These are phyloP conservation scores for Ceramica pisi DNA, from an alignment of 2,888 invertebrate species.

Conservation along the genomic window DNA sequence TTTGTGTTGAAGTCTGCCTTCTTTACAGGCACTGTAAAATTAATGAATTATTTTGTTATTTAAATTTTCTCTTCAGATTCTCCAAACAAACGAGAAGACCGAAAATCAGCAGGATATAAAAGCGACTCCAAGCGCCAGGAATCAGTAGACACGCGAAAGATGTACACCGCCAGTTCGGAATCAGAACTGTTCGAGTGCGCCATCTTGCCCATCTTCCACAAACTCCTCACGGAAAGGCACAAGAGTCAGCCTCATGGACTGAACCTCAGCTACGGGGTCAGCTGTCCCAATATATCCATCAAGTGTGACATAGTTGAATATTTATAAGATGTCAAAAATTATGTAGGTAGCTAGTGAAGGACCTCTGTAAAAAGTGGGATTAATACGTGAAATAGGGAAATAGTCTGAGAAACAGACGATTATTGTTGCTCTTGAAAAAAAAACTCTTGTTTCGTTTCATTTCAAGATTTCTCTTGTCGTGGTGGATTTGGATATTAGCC, in stretches of 20 bases:
- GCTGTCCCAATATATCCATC: slow-evolving; percentile 98
- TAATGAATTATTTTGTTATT: not conserved
- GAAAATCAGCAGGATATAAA: slow-evolving; percentile 89
- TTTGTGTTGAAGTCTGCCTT: no score
- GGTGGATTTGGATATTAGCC: slow-evolving; percentile 10
- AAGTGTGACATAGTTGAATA: slow-evolving; percentile 99
- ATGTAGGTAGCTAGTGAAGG: not conserved
- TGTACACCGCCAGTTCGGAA: slow-evolving; percentile 95
- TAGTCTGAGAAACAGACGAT: not conserved
- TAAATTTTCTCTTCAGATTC: slow-evolving; percentile 77
- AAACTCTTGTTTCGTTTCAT: not conserved
- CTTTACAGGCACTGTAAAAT: not conserved
- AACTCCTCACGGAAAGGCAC: slow-evolving; percentile 96
- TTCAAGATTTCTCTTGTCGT: not conserved
- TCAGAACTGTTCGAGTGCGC: slow-evolving; percentile 96
- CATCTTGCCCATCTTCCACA: slow-evolving; percentile 97
- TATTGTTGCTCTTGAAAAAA: not conserved
- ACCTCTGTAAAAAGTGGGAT: slow-evolving; percentile 3
- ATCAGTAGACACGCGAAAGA: slow-evolving; percentile 85
- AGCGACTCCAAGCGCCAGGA: slow-evolving; percentile 86
- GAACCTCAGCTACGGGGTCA: slow-evolving; percentile 94
- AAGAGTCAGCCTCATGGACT: slow-evolving; percentile 92
- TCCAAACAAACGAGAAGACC: slow-evolving; percentile 84
- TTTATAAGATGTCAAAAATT: slow-evolving; percentile 89
- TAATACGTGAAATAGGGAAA: slow-evolving; percentile 3